Evolutionary conservation across 2,113 vertebrate species (phyloP).

Genomic region (Passer domesticus): DNA sequence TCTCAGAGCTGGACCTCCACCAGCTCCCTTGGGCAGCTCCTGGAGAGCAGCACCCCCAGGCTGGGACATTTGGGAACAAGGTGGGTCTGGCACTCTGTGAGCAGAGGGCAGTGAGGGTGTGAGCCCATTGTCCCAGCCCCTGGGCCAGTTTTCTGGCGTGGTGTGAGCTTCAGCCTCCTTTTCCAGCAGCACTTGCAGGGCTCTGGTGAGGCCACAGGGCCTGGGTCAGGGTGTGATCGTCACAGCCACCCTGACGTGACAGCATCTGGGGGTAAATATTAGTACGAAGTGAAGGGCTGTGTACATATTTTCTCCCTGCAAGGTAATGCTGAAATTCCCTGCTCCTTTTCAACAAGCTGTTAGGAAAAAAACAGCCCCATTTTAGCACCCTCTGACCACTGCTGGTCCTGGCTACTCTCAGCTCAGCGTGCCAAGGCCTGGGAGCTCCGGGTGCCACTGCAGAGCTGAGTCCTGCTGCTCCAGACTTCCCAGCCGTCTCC

Average conservation of each 20-base stretch:
- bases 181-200: not conserved
- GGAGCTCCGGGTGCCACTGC: not conserved
- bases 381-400: not conserved
- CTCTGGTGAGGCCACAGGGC: rapidly evolving
- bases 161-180: not conserved
- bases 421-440: not conserved
- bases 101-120: not conserved
- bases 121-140: not conserved
- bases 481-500: not conserved
- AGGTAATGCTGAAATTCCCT: not conserved
- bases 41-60: not conserved
- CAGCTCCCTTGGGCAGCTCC: rapidly evolving
- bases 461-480: not conserved
- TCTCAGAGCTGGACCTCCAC: not conserved
- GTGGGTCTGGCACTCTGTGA: rapidly evolving
- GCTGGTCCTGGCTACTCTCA: not conserved
- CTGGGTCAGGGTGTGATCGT: rapidly evolving
- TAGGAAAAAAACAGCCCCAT: not conserved
- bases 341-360: not conserved
- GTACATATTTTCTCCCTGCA: slow-evolving; percentile 14
- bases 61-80: not conserved
- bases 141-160: not conserved
- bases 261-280: slow-evolving; percentile 21
- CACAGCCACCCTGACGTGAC: not conserved
- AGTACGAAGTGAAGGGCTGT: not conserved